Base-by-base conservation (phyloP, 30 jellyfish, hydroid and myxozoan genomes). In the Hydra vulgaris region DNA sequence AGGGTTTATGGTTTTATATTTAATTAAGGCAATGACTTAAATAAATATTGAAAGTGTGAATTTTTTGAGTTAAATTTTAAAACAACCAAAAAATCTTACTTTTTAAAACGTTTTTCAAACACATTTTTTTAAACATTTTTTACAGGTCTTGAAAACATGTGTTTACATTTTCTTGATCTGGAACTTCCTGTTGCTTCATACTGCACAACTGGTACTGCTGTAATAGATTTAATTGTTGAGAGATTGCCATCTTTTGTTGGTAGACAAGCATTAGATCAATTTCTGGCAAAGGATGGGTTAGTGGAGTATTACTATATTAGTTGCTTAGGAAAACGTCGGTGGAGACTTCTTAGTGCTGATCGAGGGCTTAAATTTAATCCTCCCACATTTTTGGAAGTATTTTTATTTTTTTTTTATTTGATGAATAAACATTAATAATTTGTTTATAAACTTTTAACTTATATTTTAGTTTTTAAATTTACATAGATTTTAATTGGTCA, bases 121-220 rank as follows among this genome's bases (percentile, higher is more conserved):
- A n/a, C n/a, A n/a, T n/a, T n/a, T n/a, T n/a, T n/a, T n/a, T n/a
- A n/a, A n/a, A n/a, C n/a, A n/a, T 40, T 40, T 40, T 40, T 3
- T 40, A 3, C 12, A 40, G 61, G 61, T 5, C 61, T 40, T 40
- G 61, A 40, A 12, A 18, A 15, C 20, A 78, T 78, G 27, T 78
- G 85, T 55, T 22, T 23, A 3, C 77, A 78, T 7, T 24, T 91
- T 66, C 74, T 91, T 26, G 89, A 81, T 70, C 73, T 78, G 18
- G 98, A 89, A 8, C 89, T 89, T 15, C 98, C 98, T 21, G 95
- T 87, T 23, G 96, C 95, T n/a, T 88, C 92, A 26, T 86, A 67
- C 81, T 88, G 87, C 85, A 88, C 73, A 25, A 66, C 72, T 24
- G 98, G 96, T 0, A 76, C 84, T 5, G 73, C 96, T 1, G 91